These are phyloP conservation scores for Tinamus major DNA, from an alignment of 2,797 vertebrate genomes.

Conservation along the genomic window DNA sequence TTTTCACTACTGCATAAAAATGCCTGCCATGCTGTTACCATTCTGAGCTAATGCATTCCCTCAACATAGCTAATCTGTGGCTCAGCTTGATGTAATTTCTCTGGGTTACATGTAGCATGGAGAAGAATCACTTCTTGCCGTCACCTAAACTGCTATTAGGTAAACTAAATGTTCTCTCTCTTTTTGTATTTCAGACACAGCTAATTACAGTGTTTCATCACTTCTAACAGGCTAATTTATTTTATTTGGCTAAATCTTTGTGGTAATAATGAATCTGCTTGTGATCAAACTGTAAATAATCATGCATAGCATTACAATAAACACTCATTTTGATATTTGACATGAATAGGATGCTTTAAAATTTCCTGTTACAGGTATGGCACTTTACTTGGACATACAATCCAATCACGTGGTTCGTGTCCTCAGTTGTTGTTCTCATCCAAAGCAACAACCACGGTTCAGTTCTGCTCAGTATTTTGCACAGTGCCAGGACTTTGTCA, in stretches of 20 bases:
- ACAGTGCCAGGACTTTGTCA: neutral
- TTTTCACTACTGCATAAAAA: neutral
- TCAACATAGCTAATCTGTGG: neutral
- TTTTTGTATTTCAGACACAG: slow-evolving; percentile 3
- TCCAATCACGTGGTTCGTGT: neutral
- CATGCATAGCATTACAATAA: neutral
- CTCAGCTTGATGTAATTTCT: neutral
- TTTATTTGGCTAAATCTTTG: slow-evolving; percentile 45
- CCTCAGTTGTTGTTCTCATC: neutral
- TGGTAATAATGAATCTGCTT: slow-evolving; percentile 43
- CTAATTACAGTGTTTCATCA: slow-evolving; percentile 40
- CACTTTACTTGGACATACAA: neutral
- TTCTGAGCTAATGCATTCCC: neutral
- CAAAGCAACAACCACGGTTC: neutral
- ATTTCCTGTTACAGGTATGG: neutral
- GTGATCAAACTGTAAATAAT: slow-evolving; percentile 42
- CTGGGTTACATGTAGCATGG: neutral
- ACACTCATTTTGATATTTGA: neutral
- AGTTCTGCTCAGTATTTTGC: neutral
- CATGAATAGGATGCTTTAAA: neutral
- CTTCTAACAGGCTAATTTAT: slow-evolving; percentile 14
- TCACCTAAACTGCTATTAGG: neutral
- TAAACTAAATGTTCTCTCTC: neutral
- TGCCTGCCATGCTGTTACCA: neutral
- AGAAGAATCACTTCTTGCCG: slow-evolving; percentile 17